These are phyloP conservation scores for Leptinotarsa lineolata DNA, from an alignment of 1,140 invertebrate species.

Conservation along the genomic window DNA sequence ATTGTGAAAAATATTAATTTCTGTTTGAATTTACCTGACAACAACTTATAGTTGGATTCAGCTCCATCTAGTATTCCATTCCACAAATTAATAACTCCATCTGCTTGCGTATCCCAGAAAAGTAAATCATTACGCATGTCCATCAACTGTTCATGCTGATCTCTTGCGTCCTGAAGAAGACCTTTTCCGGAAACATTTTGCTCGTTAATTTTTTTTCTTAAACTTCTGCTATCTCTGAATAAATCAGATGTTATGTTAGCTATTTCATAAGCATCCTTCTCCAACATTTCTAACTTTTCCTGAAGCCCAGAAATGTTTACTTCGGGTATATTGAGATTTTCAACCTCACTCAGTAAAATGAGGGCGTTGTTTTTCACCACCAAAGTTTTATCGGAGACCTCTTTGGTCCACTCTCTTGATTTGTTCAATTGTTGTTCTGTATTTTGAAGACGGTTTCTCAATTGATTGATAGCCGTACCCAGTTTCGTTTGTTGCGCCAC, in stretches of 20 bases:
- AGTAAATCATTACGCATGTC: constrained; percentile 72
- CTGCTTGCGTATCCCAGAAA: constrained; percentile 72
- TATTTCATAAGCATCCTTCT: constrained; percentile 56
- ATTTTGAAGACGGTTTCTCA: constrained; percentile 62
- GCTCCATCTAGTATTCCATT: constrained; percentile 87
- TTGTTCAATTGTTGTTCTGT: constrained; percentile 69
- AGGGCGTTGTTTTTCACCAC: constrained; percentile 80
- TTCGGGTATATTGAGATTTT: constrained; percentile 72
- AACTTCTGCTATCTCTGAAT: constrained; percentile 55
- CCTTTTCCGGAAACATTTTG: constrained; percentile 59
- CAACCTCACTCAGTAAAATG: constrained; percentile 74
- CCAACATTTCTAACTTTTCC: constrained; percentile 65
- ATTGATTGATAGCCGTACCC: constrained; percentile 51
- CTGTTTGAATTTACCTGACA: constrained; percentile 67
- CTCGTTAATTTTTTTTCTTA: constrained; percentile 67
- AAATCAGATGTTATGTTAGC: constrained; percentile 56
- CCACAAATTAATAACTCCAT: constrained; percentile 79
- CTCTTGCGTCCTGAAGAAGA: constrained; percentile 60
- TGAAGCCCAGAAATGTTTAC: constrained; percentile 74
- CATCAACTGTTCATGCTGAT: constrained; percentile 67
- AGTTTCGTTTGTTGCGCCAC: constrained; percentile 28
- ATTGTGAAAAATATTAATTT: no score
- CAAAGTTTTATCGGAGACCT: constrained; percentile 72
- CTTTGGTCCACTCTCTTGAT: constrained; percentile 70
- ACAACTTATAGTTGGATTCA: constrained; percentile 79